These are phyloP conservation scores for Chaetorhynchus papuensis DNA, from an alignment of 2,113 vertebrate species.

Conservation along the genomic window DNA sequence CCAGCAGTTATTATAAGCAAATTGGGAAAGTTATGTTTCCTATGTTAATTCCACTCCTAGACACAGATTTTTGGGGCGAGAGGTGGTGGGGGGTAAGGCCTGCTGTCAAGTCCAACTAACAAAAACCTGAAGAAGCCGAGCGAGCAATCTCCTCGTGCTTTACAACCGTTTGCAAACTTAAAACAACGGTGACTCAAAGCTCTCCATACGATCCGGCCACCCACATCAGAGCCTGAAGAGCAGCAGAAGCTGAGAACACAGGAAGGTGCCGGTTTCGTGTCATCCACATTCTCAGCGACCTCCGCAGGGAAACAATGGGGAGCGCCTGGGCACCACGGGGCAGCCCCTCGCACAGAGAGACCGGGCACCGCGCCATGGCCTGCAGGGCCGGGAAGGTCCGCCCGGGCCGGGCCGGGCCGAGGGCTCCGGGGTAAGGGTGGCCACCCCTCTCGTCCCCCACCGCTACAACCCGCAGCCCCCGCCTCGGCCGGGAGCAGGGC, in stretches of 20 bases:
- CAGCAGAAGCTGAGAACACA: background rate
- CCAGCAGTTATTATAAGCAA: background rate
- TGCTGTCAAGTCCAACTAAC: background rate
- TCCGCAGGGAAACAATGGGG: background rate
- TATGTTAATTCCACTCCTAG: background rate
- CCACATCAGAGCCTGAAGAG: background rate
- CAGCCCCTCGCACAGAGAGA: background rate
- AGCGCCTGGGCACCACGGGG: background rate
- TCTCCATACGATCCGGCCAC: background rate
- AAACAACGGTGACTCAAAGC: background rate
- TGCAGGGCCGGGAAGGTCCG: background rate
- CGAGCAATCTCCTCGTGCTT: background rate
- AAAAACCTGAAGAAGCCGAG: background rate
- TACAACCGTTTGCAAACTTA: background rate
- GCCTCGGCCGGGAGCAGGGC: background rate
- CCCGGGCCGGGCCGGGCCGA: background rate
- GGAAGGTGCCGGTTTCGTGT: background rate
- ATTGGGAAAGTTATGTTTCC: background rate
- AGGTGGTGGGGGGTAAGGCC: background rate
- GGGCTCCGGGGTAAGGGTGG: too few relatives aligned
- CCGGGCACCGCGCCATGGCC: background rate
- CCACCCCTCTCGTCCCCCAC: background rate
- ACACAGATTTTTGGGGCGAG: too few relatives aligned
- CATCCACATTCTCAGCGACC: background rate
- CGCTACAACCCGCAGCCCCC: too few relatives aligned